Base-by-base conservation (phyloP, 2,113 vertebrate species). In the Cnemophilus loriae region DNA sequence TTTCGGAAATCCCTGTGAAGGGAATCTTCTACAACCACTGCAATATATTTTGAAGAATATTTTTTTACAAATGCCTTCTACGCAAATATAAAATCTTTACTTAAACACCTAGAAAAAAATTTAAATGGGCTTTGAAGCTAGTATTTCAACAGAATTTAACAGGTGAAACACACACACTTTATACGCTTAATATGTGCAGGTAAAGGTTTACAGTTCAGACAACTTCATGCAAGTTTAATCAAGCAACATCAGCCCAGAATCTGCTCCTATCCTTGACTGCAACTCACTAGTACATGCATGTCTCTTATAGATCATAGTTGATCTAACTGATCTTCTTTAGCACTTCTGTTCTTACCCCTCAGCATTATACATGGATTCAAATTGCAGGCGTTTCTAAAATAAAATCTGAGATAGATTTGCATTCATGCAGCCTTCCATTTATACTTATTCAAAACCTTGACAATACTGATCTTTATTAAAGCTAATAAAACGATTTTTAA, bases 401-500 rank as follows among this genome's bases (percentile, higher is more conserved):
- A 84, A 73, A 89, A 85, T 59, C 3, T 77, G 37, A 78, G 67
- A 16, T 1, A 75, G 41, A 80, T 82, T 41, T 84, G 61, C 13
- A 5, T 73, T 91, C 46, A 79, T 35, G 39, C 13, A 81, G 39
- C 22, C 35, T 59, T 67, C 39, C n/a, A 10, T 84, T 89, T 76
- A 83, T 28, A 93, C 27, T 86, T 73, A 93, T 35, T 95, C 80
- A 89, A 84, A 89, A 87, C 46, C 46, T 37, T 87, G 53, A 89
- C 80, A 96, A 93, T 75, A 67, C 75, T 30, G 69, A 93, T 94
- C 84, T 93, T 90, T 84, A 91, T 88, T 79, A 90, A 88, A 94
- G 63, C 52, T 89, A 96, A 94, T 84, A 96, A 90, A 92, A 77
- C 3, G 7, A 53, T 78, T 94, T 85, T 88, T 93, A 89, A 93